phyloP scores from a whole-genome alignment of 2,888 invertebrate species.

The Megamerina dolium region DNA sequence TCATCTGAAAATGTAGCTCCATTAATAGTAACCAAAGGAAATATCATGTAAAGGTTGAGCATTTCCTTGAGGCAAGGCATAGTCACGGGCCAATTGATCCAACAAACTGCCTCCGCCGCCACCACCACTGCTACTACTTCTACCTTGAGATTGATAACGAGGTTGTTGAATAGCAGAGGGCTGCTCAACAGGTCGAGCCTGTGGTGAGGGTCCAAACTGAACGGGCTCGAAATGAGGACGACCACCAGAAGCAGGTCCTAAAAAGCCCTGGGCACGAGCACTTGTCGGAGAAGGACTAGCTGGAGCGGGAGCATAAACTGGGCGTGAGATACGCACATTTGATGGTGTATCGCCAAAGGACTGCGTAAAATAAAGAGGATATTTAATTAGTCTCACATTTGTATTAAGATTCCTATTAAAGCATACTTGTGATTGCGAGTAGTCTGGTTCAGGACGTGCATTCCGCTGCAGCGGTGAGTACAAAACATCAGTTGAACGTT shows the following conservation, averaged over 20 bases:
- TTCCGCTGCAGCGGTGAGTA: slow-evolving; percentile 44
- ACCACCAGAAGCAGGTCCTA: slow-evolving; percentile 41
- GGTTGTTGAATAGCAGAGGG: slow-evolving; percentile 28
- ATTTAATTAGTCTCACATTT: not conserved
- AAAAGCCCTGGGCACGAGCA: slow-evolving; percentile 40
- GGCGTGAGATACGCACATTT: slow-evolving; percentile 43
- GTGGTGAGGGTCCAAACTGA: slow-evolving; percentile 30
- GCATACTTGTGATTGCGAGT: slow-evolving; percentile 41
- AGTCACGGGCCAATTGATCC: slow-evolving; percentile 76
- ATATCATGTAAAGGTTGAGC: slow-evolving; percentile 72
- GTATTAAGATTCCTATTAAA: no score
- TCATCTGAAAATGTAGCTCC: not conserved
- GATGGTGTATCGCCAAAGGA: slow-evolving; percentile 43
- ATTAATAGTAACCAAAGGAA: slow-evolving; percentile 73
- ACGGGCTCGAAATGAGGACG: slow-evolving; percentile 38
- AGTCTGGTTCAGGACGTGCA: slow-evolving; percentile 45
- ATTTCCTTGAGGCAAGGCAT: slow-evolving; percentile 65
- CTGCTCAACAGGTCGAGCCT: slow-evolving; percentile 35
- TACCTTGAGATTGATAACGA: slow-evolving; percentile 34
- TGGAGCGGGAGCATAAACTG: slow-evolving; percentile 42
- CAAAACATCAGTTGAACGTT: slow-evolving; percentile 44
- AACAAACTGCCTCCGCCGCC: slow-evolving; percentile 56
- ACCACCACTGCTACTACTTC: slow-evolving; percentile 45
- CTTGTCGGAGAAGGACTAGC: slow-evolving; percentile 36
- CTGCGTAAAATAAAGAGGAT: slow-evolving; percentile 1